Conservation (phyloP, 2,888 invertebrate species). For the Acrocera orbiculus region DNA sequence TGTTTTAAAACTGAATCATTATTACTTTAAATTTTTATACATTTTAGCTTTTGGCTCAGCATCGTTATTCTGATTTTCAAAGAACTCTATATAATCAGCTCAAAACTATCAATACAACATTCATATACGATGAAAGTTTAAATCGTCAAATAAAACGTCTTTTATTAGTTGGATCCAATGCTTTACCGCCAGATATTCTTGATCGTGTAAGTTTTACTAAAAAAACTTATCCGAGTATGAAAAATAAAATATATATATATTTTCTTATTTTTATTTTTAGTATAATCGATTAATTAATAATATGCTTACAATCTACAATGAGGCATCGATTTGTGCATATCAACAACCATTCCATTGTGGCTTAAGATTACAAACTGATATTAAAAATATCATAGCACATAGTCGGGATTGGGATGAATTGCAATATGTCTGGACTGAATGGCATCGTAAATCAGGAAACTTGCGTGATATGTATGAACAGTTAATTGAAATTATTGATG, state of each 20-base stretch:
- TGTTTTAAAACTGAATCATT: too few species aligned
- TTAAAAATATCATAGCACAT: slow-evolving; percentile 57
- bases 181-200: slow-evolving; percentile 62
- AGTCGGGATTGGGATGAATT: slow-evolving; percentile 78
- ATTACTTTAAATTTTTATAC: too few species aligned
- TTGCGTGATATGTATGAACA: slow-evolving; percentile 66
- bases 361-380: slow-evolving; percentile 60
- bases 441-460: slow-evolving; percentile 69
- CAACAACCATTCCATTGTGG: slow-evolving; percentile 72
- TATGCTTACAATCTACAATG: slow-evolving; percentile 74
- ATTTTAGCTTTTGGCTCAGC: slow-evolving; percentile 70
- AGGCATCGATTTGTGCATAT: slow-evolving; percentile 66
- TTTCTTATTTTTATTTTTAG: slow-evolving; percentile 32
- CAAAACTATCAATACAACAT: slow-evolving; percentile 45
- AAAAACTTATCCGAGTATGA: too few species aligned
- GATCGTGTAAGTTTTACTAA: slow-evolving; percentile 45
- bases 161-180: slow-evolving; percentile 67
- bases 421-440: slow-evolving; percentile 76
- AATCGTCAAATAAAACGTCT: slow-evolving; percentile 57
- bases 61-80: slow-evolving; percentile 66
- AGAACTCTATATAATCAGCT: slow-evolving; percentile 61
- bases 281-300: slow-evolving; percentile 76
- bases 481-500: slow-evolving; percentile 59
- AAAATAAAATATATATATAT: too few species aligned
- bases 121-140: slow-evolving; percentile 48